Base-by-base conservation (phyloP, 2,888 invertebrate species). In the Melangyna quadrimaculata region DNA sequence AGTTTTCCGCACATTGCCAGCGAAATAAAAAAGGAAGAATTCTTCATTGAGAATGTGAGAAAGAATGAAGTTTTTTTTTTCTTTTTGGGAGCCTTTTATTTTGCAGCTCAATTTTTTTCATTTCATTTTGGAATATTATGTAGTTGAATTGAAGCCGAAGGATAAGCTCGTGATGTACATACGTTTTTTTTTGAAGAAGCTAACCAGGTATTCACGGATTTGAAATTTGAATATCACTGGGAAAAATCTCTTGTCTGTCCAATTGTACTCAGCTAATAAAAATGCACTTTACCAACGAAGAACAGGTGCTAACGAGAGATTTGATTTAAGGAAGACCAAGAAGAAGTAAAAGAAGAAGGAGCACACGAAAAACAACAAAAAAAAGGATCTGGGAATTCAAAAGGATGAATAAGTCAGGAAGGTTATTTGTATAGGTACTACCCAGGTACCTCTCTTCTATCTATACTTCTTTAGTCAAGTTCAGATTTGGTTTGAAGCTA, bases 221-320 rank as follows among this genome's bases (percentile, higher is more conserved):
- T 19, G 27, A 63, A 80, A 77, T 80, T 75, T 80, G 55, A 70
- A 80, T 80, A 75, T 45, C 32, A 24, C 78, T 24, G 40, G 40
- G 48, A 53, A 48, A 59, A 59, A 67, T 59, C 51, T 63, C 63
- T 40, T 70, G 24, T 57, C 75, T 63, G 63, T 57, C 75, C 53
- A 53, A 59, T 59, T 45, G 57, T 67, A 51, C 19, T 24, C 12
- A 67, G 32, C 67, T 71, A 67, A 72, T 71, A 77, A 71, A 82
- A 77, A 57, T 77, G 77, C 81, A 77, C 63, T 81, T 75, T 57
- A 71, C 77, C 37, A 51, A 65, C 55, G 75, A 51, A 71, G 81
- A 81, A 71, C 81, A 81, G 81, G 78, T 82, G 78, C 81, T 78
- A 78, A 78, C 72, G 72, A 67, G 81, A 59, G 67, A 77, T 77